Conservation (phyloP, 2,113 vertebrate species). For the Calidris pygmaea region DNA sequence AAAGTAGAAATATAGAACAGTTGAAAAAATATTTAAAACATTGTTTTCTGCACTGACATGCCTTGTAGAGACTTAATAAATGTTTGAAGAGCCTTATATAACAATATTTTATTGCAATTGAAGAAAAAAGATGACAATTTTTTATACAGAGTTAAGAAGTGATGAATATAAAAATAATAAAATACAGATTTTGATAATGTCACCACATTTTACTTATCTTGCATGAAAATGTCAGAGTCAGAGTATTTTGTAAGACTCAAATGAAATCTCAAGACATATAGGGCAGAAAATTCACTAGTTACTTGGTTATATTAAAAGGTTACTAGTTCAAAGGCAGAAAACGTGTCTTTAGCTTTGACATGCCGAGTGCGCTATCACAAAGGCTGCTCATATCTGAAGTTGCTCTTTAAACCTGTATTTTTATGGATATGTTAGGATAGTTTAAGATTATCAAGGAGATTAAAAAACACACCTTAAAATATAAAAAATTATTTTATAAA, state of each 20-base stretch:
- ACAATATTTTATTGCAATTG: constrained; percentile 18
- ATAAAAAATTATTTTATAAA: neutral
- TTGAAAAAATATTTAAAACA: neutral
- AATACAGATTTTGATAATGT: constrained; percentile 55
- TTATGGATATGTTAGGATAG: neutral
- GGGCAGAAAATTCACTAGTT: constrained; percentile 24
- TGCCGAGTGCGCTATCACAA: neutral
- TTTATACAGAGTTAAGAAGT: neutral
- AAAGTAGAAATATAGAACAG: neutral
- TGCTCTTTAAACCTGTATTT: neutral
- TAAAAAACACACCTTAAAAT: too few species aligned
- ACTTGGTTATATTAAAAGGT: constrained; percentile 40
- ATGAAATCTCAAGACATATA: constrained; percentile 33
- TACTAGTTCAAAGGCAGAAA: neutral
- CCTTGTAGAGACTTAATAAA: neutral
- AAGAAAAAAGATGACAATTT: neutral
- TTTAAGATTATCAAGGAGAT: neutral
- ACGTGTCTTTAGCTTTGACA: neutral
- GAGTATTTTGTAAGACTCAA: constrained; percentile 47
- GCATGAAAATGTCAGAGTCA: constrained; percentile 61
- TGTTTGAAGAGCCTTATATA: constrained; percentile 13
- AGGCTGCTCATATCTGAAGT: neutral
- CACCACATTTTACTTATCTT: constrained; percentile 53
- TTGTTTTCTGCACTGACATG: neutral
- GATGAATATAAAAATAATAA: constrained; percentile 61